Evolutionary conservation across 2,797 vertebrate species (phyloP), one percentile per base, ranked within the genome.

Genomic region (Chromis chromis): DNA sequence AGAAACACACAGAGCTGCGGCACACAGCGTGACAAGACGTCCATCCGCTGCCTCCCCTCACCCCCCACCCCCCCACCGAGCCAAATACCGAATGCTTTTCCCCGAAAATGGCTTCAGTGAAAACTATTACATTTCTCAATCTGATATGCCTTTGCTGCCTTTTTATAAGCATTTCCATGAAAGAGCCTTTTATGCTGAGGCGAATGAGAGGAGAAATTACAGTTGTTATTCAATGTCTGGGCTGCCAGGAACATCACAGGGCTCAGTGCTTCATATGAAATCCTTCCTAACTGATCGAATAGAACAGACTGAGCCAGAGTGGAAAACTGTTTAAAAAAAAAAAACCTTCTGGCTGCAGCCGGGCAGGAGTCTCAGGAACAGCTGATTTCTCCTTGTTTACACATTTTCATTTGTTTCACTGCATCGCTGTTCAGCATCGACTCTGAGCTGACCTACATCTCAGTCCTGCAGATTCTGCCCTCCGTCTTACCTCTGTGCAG

Each of bases 121-220:
- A 84, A 85, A 85, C 78, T 63, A 88, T 87, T 83, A 84, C 81
- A 85, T 81, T 85, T 91, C 76, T 89, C 81, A 81, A 82, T 86
- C 81, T 82, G 83, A 90, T 86, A 71, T 65, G 78, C 79, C 81
- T 74, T 22, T n/a, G 52, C 78, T 60, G 69, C 71, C 70, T 80
- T 79, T 82, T 82, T 74, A 68, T 56, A 40, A 76, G 75, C 59
- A 56, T 83, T 89, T 88, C 83, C 76, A 89, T 88, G 82, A 90
- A 90, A 89, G 84, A 85, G 70, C 28, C 70, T 80, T 88, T 91
- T 65, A 81, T 88, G 65, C 85, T 16, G 70, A 75, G 70, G 76
- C 65, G 81, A 85, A 74, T 46, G 68, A 82, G 80, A 86, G 79
- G 49, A 83, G 83, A 82, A 90, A 89, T 88, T 78, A 85, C 74